Conservation (phyloP, 1,140 invertebrate species). For the Oryctes rhinoceros region DNA sequence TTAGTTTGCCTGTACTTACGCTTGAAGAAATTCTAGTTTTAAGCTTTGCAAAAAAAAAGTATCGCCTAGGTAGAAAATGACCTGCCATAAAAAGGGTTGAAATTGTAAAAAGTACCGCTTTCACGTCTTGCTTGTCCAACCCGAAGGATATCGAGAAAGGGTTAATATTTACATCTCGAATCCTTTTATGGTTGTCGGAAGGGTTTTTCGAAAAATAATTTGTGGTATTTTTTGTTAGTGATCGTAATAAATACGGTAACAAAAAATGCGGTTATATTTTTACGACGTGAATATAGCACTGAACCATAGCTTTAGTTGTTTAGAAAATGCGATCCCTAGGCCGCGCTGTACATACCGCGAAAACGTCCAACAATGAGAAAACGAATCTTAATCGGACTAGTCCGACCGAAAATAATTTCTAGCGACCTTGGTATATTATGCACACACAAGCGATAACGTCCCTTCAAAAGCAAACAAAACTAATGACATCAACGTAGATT, state of each 20-base stretch:
- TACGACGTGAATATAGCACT: background rate
- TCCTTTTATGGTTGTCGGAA: background rate
- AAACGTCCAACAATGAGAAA: background rate
- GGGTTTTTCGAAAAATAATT: constrained; percentile 12
- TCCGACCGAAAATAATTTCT: background rate
- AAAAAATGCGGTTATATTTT: background rate
- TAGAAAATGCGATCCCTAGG: no score
- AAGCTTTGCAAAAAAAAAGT: background rate
- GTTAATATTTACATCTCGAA: constrained; percentile 7
- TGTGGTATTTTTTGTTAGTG: background rate
- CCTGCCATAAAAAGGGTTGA: constrained; percentile 21
- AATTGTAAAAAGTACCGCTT: constrained; percentile 18
- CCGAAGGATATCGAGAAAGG: background rate
- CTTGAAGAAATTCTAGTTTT: background rate
- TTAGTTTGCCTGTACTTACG: background rate
- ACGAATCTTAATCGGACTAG: background rate
- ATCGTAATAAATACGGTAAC: background rate
- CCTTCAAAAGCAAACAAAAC: background rate
- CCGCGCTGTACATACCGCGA: no score
- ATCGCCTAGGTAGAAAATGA: background rate
- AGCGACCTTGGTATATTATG: constrained; percentile 1
- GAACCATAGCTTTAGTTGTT: no score
- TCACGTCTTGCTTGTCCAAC: background rate
- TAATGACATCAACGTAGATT: background rate
- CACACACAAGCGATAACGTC: background rate